A percentile compares a stretch with the other conserved stretches of the same genome.
Conservation (phyloP, 2,888 invertebrate species). For the Andrena hattorfiana region DNA sequence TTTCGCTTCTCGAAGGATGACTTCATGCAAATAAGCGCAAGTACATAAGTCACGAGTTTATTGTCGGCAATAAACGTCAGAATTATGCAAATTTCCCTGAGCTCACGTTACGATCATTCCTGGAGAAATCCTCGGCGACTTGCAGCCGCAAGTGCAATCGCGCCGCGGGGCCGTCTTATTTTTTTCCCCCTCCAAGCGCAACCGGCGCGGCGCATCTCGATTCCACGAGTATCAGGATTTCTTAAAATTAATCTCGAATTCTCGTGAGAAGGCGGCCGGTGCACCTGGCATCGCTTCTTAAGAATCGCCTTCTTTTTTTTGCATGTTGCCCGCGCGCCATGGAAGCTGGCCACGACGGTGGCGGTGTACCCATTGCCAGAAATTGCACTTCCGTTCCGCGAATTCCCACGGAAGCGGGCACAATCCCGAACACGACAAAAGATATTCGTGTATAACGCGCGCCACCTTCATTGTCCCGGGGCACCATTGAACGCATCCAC, state of each 20-base stretch:
- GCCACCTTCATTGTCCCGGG: conserved; percentile 69
- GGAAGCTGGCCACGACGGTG: conserved; percentile 68
- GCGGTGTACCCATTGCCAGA: conserved; percentile 73
- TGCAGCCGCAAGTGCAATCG: not conserved
- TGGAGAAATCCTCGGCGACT: not conserved
- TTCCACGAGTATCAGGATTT: conserved; percentile 70
- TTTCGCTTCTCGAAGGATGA: conserved; percentile 1
- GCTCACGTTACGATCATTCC: not conserved
- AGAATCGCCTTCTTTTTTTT: conserved; percentile 68
- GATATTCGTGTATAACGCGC: conserved; percentile 66
- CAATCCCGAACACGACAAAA: conserved; percentile 81
- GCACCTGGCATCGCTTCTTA: conserved; percentile 76
- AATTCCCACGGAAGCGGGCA: conserved; percentile 84
- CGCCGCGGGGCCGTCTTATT: not conserved
- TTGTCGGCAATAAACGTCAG: not conserved
- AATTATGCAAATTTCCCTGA: conserved; percentile 7
- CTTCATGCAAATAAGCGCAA: not conserved
- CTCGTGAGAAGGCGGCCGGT: conserved; percentile 64
- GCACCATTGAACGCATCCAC: conserved; percentile 33
- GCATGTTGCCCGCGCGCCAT: conserved; percentile 38
- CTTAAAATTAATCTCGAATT: conserved; percentile 57
- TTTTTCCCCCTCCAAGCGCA: not conserved
- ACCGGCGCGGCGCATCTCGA: not conserved
- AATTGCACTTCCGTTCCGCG: conserved; percentile 84
- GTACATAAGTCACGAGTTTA: not conserved